These are phyloP conservation scores for Perca schrenkii DNA, from an alignment of 2,113 vertebrate genomes.

Conservation along the genomic window DNA sequence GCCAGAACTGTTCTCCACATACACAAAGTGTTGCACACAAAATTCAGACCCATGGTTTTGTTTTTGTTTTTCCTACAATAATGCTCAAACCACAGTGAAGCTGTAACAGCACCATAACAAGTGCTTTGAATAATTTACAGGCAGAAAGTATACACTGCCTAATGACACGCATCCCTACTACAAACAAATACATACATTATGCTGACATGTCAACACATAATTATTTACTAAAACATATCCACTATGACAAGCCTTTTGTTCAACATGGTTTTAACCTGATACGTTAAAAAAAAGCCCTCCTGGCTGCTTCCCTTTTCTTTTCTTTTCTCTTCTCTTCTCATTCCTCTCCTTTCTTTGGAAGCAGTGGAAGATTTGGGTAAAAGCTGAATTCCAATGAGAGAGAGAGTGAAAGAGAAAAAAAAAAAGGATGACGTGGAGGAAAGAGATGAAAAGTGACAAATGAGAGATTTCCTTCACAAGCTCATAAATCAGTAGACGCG, in stretches of 20 bases:
- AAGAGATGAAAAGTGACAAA: constrained; percentile 82
- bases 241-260: constrained; percentile 53
- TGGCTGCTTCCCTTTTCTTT: constrained; percentile 19
- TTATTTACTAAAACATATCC: constrained; percentile 57
- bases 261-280: constrained; percentile 45
- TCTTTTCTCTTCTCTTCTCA: not conserved
- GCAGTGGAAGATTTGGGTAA: constrained; percentile 41
- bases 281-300: constrained; percentile 17
- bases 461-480: constrained; percentile 83
- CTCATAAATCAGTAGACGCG: constrained; percentile 74
- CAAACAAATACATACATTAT: constrained; percentile 53
- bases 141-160: constrained; percentile 59
- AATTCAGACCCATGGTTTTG: constrained; percentile 13
- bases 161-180: constrained; percentile 65
- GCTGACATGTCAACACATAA: constrained; percentile 52
- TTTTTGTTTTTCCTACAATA: constrained; percentile 48
- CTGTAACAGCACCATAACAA: constrained; percentile 39
- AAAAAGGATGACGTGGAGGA: constrained; percentile 55
- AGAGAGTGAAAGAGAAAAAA: constrained; percentile 25
- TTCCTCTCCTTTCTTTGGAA: constrained; percentile 26
- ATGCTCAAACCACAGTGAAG: constrained; percentile 48
- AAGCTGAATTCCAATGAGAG: constrained; percentile 48
- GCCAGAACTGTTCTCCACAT: constrained; percentile 24
- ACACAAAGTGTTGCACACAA: not conserved
- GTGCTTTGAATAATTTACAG: constrained; percentile 73